Conservation (phyloP, 2,113 vertebrate genomes). For the Morone chrysops region DNA sequence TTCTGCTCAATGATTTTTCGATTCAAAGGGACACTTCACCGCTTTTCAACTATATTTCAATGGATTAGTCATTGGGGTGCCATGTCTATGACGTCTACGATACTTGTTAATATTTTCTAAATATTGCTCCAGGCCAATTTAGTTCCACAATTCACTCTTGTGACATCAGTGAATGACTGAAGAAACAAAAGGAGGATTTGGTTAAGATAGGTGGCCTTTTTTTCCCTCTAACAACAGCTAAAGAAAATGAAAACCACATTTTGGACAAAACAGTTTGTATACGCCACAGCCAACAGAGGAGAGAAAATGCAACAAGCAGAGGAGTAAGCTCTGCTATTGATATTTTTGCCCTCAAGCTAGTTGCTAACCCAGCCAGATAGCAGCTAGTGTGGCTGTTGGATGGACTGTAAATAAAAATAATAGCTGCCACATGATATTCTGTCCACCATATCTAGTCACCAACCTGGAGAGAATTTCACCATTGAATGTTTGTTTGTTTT, state of each 20-base stretch:
- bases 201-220: not conserved
- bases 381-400: not conserved
- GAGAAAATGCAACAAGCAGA: not conserved
- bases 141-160: not conserved
- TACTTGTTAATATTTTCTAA: constrained; percentile 4
- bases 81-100: not conserved
- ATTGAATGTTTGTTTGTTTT: not conserved
- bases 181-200: not conserved
- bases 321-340: not conserved
- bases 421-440: not conserved
- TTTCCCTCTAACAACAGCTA: not conserved
- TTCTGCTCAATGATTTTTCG: constrained; percentile 19
- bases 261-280: not conserved
- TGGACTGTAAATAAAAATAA: too few relatives aligned
- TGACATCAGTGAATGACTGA: not conserved
- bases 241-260: not conserved
- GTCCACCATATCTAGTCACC: not conserved
- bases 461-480: not conserved
- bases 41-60: not conserved
- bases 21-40: constrained; percentile 38
- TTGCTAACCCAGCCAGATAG: not conserved
- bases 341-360: not conserved
- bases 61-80: constrained; percentile 22
- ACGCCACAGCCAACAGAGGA: not conserved
- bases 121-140: constrained; percentile 12